Evolutionary conservation across 1,140 invertebrate genomes (phyloP).

Genomic region (Copidosoma floridanum): DNA sequence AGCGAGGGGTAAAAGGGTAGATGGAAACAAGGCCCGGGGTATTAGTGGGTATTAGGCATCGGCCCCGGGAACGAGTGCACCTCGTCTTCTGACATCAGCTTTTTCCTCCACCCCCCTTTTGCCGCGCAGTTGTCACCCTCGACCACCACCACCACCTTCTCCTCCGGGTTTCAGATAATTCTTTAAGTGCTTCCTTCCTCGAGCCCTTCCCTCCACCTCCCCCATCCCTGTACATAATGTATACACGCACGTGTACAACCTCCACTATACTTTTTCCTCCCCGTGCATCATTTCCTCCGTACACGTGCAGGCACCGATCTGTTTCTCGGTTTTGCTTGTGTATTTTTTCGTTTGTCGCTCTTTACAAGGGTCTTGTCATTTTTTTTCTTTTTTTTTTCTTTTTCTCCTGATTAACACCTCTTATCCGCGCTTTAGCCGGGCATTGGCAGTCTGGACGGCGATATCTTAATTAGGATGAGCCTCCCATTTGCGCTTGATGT

Average conservation of each 20-base stretch:
- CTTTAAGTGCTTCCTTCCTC: conserved; percentile 56
- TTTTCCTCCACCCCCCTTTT: conserved; percentile 39
- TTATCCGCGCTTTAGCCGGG: background rate
- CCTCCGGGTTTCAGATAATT: conserved; percentile 58
- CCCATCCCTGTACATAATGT: too few relatives aligned
- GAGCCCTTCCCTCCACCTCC: too few relatives aligned
- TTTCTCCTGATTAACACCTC: background rate
- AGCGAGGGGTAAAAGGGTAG: conserved; percentile 56
- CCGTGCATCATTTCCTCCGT: too few relatives aligned
- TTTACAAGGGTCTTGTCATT: background rate
- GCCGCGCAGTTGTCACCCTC: too few relatives aligned
- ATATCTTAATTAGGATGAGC: conserved; percentile 19
- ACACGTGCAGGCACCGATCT: too few relatives aligned
- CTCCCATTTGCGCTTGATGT: background rate
- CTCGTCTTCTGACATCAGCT: conserved; percentile 38
- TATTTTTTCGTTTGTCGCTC: background rate
- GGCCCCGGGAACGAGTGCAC: conserved; percentile 55
- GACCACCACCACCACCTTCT: too few relatives aligned
- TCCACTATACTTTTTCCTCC: too few relatives aligned
- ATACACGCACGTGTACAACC: too few relatives aligned
- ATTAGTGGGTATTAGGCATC: conserved; percentile 59
- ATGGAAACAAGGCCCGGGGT: conserved; percentile 54
- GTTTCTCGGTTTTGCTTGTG: background rate
- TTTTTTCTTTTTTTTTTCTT: background rate
- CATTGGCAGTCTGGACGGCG: background rate